A percentile compares a stretch with the other conserved stretches of the same genome.
These are phyloP conservation scores for Paradoxurus hermaphroditus DNA, from an alignment of 2,113 vertebrate species.

Conservation along the genomic window DNA sequence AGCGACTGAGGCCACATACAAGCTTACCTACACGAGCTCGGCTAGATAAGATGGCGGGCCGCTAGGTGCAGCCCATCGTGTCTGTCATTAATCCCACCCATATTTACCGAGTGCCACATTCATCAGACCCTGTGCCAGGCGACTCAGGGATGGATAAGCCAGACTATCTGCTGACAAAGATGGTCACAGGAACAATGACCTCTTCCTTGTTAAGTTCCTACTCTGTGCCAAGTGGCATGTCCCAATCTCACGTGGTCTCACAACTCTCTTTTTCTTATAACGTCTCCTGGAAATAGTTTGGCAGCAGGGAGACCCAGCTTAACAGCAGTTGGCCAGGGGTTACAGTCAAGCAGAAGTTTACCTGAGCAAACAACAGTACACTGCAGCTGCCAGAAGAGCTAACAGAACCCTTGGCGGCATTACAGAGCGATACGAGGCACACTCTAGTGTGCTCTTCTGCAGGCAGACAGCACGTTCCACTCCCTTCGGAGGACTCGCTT, in stretches of 20 bases:
- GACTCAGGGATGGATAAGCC: neutral
- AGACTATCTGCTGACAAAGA: neutral
- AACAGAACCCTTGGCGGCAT: neutral
- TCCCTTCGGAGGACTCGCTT: neutral
- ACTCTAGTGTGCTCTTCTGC: neutral
- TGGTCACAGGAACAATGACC: neutral
- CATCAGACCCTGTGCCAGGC: neutral
- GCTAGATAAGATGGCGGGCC: neutral
- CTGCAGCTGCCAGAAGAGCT: neutral
- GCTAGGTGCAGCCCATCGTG: neutral
- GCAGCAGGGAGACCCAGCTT: neutral
- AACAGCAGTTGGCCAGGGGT: neutral
- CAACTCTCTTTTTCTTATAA: neutral
- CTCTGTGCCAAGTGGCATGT: neutral
- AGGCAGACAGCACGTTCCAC: neutral
- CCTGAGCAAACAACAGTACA: neutral
- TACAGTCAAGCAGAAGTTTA: neutral
- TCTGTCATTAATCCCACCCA: neutral
- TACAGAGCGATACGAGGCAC: neutral
- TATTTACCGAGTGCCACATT: neutral
- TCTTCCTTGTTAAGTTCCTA: neutral
- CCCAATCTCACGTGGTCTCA: neutral
- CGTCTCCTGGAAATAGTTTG: neutral
- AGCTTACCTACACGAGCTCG: neutral
- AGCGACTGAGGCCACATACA: neutral